Evolutionary conservation across 2,113 vertebrate species (phyloP), one percentile per base, ranked within the genome.

Genomic region (Hiodon alosoides): DNA sequence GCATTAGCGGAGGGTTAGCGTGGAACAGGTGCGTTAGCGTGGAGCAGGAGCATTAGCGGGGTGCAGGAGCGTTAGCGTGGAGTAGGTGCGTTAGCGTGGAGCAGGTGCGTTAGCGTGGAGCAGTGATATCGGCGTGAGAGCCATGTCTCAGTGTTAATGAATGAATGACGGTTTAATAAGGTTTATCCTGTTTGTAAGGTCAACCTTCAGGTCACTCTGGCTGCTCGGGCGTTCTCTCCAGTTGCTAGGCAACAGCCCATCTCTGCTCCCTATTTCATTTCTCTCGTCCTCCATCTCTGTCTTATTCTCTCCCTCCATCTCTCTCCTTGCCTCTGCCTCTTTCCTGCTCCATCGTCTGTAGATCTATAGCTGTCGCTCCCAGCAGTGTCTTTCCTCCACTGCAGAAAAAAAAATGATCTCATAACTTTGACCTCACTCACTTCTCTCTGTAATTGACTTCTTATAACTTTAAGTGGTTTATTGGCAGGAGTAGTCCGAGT

Each of bases 401-500:
- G 10, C 79, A 78, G 77, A 77, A 82, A 79, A 85, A 83, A 75
- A 81, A 79, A 69, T 67, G 78, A 79, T 79, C 77, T 75, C 77
- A 83, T 81, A 86, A 86, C 81, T 85, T 77, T 79, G 76, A 80
- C 82, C 86, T 81, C 79, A n/a, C 64, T 48, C 54, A 59, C 73
- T 50, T 10, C 55, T 67, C 62, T 80, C 81, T 79, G 81, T 90
- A 90, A 91, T 89, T 87, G 89, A 91, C 87, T 87, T 78, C 85
- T 91, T 86, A 89, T 90, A 90, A 86, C 86, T 89, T 86, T 89
- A 90, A 91, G 88, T 88, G 85, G 83, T 79, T 86, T 87, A 84
- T 87, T 92, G 90, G 88, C 90, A 89, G 83, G 76, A 72, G 53
- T 77, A 72, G 76, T 67, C 77, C 54, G 60, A 68, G 53, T 76